phyloP scores from a whole-genome alignment of 2,113 vertebrate species.

The Pungitius pungitius region DNA sequence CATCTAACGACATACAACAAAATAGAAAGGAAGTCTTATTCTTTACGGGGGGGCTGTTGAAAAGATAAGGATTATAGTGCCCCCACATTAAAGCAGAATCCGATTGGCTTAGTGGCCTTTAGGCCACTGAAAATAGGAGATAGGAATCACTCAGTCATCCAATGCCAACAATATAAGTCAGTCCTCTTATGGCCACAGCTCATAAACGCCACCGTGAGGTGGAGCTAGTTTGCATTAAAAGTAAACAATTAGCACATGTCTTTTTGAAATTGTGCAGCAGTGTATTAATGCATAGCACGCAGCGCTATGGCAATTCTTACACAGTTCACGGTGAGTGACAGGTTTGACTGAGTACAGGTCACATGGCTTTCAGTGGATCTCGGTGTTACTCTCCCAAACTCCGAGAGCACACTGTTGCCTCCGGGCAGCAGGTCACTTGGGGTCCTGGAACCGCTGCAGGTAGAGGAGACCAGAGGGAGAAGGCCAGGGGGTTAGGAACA shows the following conservation, averaged over 20 bases:
- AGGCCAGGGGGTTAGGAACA: constrained; percentile 54
- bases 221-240: background rate
- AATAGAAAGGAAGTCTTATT: constrained; percentile 66
- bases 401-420: constrained; percentile 40
- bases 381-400: constrained; percentile 31
- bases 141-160: constrained; percentile 42
- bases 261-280: constrained; percentile 4
- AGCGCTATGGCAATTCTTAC: background rate
- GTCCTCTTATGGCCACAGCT: constrained; percentile 32
- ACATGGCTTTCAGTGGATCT: constrained; percentile 22
- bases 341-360: constrained; percentile 45
- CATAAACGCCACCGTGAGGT: constrained; percentile 10
- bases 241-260: background rate
- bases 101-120: constrained; percentile 51
- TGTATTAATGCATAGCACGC: background rate
- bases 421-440: constrained; percentile 38
- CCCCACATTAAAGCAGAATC: constrained; percentile 55
- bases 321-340: constrained; percentile 4
- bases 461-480: constrained; percentile 40
- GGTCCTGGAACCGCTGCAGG: constrained; percentile 40
- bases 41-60: constrained; percentile 67
- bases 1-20: constrained; percentile 55
- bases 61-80: constrained; percentile 73
- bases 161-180: constrained; percentile 15
- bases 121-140: constrained; percentile 51